phyloP scores from a whole-genome alignment of 1,140 invertebrate genomes.

The Meloidogyne exigua region DNA sequence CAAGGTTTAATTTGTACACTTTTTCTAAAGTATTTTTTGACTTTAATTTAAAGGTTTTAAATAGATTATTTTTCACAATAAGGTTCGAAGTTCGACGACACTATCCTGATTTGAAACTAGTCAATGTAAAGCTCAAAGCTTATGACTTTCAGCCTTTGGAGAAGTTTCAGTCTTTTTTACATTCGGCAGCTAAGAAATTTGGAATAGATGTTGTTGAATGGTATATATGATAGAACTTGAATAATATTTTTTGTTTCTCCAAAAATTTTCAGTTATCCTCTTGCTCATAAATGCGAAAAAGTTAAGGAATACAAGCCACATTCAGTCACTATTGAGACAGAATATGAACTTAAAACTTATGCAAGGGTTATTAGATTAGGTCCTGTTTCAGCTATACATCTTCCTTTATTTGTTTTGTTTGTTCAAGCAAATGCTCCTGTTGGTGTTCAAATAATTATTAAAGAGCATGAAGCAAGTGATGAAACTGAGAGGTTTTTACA shows the following conservation, averaged over 20 bases:
- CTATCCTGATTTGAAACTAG: conserved; percentile 45
- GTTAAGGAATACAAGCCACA: conserved; percentile 35
- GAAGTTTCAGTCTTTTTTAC: conserved; percentile 55
- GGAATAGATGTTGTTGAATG: conserved; percentile 56
- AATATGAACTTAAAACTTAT: conserved; percentile 54
- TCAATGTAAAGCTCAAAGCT: conserved; percentile 56
- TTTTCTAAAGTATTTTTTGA: not conserved
- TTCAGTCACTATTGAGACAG: conserved; percentile 45
- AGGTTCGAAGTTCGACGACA: conserved; percentile 28
- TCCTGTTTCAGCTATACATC: conserved; percentile 50
- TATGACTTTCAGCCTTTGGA: conserved; percentile 54
- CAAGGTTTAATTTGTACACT: conserved; percentile 2
- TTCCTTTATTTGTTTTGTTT: conserved; percentile 53
- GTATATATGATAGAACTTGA: conserved; percentile 28
- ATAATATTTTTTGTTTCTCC: conserved; percentile 5
- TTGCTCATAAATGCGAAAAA: conserved; percentile 10
- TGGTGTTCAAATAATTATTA: conserved; percentile 57
- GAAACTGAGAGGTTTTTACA: conserved; percentile 45
- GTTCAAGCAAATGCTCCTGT: conserved; percentile 55
- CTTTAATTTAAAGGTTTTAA: not conserved
- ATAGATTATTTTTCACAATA: too few relatives aligned
- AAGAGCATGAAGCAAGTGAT: conserved; percentile 57
- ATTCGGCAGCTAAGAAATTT: conserved; percentile 53
- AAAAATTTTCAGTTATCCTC: conserved; percentile 7
- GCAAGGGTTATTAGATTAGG: conserved; percentile 50